These are phyloP conservation scores for Ciona savignyi DNA, from an alignment of 23 tunicate genomes.

Conservation along the genomic window DNA sequence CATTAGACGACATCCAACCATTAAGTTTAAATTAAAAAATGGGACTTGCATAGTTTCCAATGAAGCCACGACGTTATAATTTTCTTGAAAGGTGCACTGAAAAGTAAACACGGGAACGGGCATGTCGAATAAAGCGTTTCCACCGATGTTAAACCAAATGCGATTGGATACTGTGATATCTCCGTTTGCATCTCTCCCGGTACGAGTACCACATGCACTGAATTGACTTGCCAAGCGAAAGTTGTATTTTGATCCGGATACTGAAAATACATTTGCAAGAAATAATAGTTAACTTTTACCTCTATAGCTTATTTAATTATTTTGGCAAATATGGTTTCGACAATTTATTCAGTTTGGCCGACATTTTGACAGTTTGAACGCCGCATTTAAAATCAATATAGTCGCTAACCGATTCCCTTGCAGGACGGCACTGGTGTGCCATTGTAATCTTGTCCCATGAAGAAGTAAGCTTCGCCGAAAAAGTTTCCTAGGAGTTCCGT, in stretches of 20 bases:
- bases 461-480: slow-evolving; percentile 6
- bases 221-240: background rate
- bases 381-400: background rate
- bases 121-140: background rate
- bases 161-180: background rate
- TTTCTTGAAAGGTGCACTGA: background rate
- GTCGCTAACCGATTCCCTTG: background rate
- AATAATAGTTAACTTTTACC: no score
- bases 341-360: no score
- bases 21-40: no score
- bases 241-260: no score
- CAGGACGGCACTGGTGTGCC: background rate
- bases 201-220: background rate
- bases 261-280: no score
- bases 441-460: slow-evolving; percentile 2
- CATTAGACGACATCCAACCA: background rate
- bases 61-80: background rate
- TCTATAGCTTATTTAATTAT: no score
- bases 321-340: no score
- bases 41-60: background rate
- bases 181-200: background rate
- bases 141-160: background rate
- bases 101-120: background rate
- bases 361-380: no score
- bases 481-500: background rate